These are phyloP conservation scores for Lagodon rhomboides DNA, from an alignment of 2,797 vertebrate species.

Conservation along the genomic window DNA sequence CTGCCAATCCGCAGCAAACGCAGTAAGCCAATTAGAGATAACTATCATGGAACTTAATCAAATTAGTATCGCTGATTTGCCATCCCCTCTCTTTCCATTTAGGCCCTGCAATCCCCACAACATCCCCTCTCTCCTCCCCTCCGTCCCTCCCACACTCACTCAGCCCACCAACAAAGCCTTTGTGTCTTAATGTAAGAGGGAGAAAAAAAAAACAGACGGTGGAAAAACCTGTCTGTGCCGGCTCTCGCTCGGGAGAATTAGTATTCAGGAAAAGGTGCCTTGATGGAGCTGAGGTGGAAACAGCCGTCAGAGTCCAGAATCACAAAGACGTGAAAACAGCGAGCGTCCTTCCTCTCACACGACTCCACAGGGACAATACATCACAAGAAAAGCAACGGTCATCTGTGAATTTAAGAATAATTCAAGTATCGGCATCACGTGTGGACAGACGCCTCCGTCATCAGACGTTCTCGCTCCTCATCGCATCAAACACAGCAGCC, in stretches of 20 bases:
- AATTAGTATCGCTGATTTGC: constrained; percentile 66
- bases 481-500: no score
- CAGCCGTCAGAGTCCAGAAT: no score
- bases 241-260: no score
- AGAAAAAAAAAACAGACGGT: background rate
- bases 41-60: constrained; percentile 61
- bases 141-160: background rate
- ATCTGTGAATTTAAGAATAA: no score
- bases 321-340: no score
- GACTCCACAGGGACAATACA: no score
- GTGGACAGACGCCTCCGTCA: no score
- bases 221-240: background rate
- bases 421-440: no score
- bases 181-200: background rate
- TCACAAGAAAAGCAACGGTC: no score
- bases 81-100: constrained; percentile 52
- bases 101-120: constrained; percentile 26
- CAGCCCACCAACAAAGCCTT: constrained; percentile 4
- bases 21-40: constrained; percentile 68
- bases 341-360: no score
- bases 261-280: background rate
- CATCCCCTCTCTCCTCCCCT: background rate
- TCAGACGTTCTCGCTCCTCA: no score
- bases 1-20: constrained; percentile 50
- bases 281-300: background rate